Base-by-base conservation (phyloP, 2,888 invertebrate genomes). In the Drosophila lutescens region DNA sequence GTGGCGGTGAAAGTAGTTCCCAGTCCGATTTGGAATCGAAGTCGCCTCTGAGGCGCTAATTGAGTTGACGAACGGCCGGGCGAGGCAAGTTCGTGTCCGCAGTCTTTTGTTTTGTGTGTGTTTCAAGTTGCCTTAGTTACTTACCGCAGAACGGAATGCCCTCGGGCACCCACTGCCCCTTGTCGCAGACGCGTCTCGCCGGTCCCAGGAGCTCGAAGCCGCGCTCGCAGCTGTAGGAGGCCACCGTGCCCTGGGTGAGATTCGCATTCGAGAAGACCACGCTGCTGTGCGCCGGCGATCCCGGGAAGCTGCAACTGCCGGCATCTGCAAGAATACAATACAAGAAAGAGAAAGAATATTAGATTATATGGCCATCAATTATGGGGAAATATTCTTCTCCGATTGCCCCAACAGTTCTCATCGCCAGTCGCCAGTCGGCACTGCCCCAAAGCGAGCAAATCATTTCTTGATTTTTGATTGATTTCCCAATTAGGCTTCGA, bases 181-280 rank as follows among this genome's bases (percentile, higher is more conserved):
- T 94, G 51, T 95, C 95, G 89, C 98, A 98, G 17, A 95, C 94
- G 73, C 97, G 93, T 72, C 97, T 92, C 1, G 96, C 94, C 0
- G 98, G 98, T 0, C 98, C 98, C n/a, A 98, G 93, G 1, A 98
- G 94, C 91, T 98, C 98, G 90, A 98, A 98, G 13, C 98, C 98
- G 43, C 96, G 93, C 90, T 98, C 98, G 88, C 98, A 98, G 44
- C 95, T 93, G 91, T 98, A 98, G 0, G 95, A 95, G 13, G 97
- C 97, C 12, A 96, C 94, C 0, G 96, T 94, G 65, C 91, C 91
- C 74, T 91, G 90, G 50, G 89, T 90, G 8, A 90, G 78, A 49
- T 92, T 92, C 44, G 94, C 95, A 86, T 95, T 94, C 20, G 96
- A 95, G 92, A 98, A 97, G 23, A 95, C 93, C 40, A 98, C 95